Base-by-base conservation (phyloP, 2,888 invertebrate species). In the Rotaria socialis region DNA sequence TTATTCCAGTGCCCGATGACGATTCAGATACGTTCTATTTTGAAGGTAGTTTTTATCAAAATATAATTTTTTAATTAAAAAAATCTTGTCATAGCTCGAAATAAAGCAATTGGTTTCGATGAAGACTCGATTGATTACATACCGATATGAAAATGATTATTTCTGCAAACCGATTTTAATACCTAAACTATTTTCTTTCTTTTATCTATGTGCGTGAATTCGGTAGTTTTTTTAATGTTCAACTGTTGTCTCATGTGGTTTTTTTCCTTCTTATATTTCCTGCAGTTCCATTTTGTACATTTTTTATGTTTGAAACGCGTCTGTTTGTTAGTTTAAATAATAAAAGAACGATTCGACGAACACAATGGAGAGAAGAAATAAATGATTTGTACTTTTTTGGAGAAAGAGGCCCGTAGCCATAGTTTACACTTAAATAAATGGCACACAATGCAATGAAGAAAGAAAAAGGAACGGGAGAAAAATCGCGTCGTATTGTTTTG, bases 21-120 rank as follows among this genome's bases (percentile, higher is more conserved):
- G 93, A 94, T 86, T 94, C 94, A 86, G 96, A 97, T 92, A 97
- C 97, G 0, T 95, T 94, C 56, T 97, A 97, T 97, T 91, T 97
- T 97, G 92, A 95, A 95, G 86, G 86, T 60, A 84, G 8, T 27
- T 41, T 86, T 43, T 84, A 86, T 41, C 55, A 85, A 14, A n/a
- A 86, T 80, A 27, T 19, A 5, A 16, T 67, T 14, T 11, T 35
- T 35, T 67, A 0, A 5, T 67, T 27, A 16, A 7, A 7, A 67
- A 8, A 27, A 27, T 24, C 27, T 43, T 43, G 4, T 22, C 47
- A n/a, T 80, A 80, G 80, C 80, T 80, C 47, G 80, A 47, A 80
- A 80, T 80, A 43, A 47, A 47, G 80, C 80, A 8, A 80, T 80
- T 24, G 47, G 80, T n/a, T 80, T 80, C n/a, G 80, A 80, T 14